Base-by-base conservation (phyloP, 1,140 invertebrate species). In the Drosophila paulistorum region DNA sequence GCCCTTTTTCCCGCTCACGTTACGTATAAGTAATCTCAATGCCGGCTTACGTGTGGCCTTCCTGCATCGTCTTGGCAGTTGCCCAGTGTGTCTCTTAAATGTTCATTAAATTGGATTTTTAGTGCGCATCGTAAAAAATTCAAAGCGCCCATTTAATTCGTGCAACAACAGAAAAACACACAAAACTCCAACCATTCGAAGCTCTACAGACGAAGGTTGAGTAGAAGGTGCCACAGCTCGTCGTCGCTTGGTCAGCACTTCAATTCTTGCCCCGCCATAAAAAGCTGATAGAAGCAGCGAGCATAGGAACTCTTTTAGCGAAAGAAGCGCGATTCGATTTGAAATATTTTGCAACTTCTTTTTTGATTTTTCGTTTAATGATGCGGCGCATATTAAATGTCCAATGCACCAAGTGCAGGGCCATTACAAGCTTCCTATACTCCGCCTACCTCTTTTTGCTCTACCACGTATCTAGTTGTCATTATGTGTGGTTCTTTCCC, bases 21-120 rank as follows among this genome's bases (percentile, higher is more conserved):
- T 89, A 80, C 84, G 71, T 87, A 83, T 89, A 89, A 80, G 80
- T 87, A 84, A 89, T 81, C 80, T 77, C 60, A 84, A 70, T 81
- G 80, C 68, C 75, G 55, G 74, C 84, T 83, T 86, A 86, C 77
- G 84, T 82, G 84, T 71, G 62, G 68, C 70, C 51, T 59, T 35
- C 39, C 65, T 17, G 20, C 42, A 35, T n/a, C 69, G 54, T 14
- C 48, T 37, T 6, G 64, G 37, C 67, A 42, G 37, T 39, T 10
- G 39, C 37, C 60, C 66, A 71, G 82, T 90, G 86, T 90, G 75
- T 90, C 86, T 91, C 82, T 91, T 91, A 91, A 91, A 91, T 91
- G 89, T 91, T 89, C 89, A 91, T 91, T 91, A 91, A 91, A 91
- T 91, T 80, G 89, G 90, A 89, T 91, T 91, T 91, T 91, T 89